These are phyloP conservation scores for Caenorhabditis virilis DNA, from an alignment of 2,888 invertebrate species.

Conservation along the genomic window DNA sequence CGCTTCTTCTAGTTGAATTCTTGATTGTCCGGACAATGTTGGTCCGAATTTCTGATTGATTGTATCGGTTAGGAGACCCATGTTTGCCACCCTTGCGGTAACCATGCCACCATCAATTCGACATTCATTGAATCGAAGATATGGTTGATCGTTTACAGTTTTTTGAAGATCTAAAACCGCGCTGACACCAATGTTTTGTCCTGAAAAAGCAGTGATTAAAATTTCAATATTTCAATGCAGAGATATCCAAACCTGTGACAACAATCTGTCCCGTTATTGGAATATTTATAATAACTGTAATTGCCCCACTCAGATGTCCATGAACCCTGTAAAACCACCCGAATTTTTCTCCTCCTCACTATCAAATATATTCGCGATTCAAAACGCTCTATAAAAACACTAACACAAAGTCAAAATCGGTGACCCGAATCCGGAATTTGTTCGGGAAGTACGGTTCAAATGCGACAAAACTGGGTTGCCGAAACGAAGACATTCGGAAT, in stretches of 20 bases:
- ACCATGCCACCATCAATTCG: conserved; percentile 50
- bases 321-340: conserved; percentile 48
- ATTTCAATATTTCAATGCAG: no score
- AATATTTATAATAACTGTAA: conserved; percentile 52
- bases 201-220: no score
- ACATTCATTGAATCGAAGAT: conserved; percentile 51
- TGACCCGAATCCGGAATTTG: conserved; percentile 52
- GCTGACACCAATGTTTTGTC: conserved; percentile 52
- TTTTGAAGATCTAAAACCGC: conserved; percentile 55
- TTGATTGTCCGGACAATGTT: conserved; percentile 45
- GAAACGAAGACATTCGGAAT: conserved; percentile 50
- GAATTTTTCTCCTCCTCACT: no score
- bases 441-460: conserved; percentile 57
- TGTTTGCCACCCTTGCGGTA: conserved; percentile 56
- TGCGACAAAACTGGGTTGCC: conserved; percentile 48
- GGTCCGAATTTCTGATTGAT: conserved; percentile 59
- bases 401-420: conserved; percentile 58
- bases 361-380: no score
- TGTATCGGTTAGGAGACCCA: conserved; percentile 66
- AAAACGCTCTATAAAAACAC: no score
- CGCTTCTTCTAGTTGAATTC: conserved; percentile 49
- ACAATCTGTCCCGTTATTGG: conserved; percentile 52
- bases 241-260: conserved; percentile 48
- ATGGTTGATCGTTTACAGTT: conserved; percentile 56
- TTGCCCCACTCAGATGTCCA: conserved; percentile 52